Base-by-base conservation (phyloP, 2,888 invertebrate species). In the Encarsia formosa region DNA sequence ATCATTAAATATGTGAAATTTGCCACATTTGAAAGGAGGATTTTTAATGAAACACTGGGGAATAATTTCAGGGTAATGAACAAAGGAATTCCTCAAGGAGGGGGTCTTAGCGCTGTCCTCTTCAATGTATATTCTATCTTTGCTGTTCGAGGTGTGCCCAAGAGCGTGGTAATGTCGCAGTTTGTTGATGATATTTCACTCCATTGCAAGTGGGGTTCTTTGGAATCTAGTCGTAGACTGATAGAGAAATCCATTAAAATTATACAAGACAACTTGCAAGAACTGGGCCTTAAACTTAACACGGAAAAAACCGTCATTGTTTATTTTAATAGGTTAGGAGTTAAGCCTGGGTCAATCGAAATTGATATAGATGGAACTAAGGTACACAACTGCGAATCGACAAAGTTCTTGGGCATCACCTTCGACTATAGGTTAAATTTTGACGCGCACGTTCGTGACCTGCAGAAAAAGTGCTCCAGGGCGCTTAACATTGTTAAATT, bases 161-260 rank as follows among this genome's bases (percentile, higher is more conserved):
- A 38, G 8, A 47, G 23, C 24, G 23, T 55, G 3, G 13, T 19
- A 1, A 19, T 47, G 8, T 47, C 38, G 2, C 32, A 37, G 18
- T 48, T 52, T 18, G 48, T 48, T 11, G 48, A 52, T 16, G 43
- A 52, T 38, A 23, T 52, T n/a, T 15, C 46, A 2, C 4, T 52
- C 2, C 32, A 29, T 4, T 13, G 13, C 16, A 34, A 34, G 15
- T n/a, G 5, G 1, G 15, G n/a, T 15, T 34, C 34, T 5, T 9
- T 9, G 6, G n/a, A 34, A 34, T 9, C 8, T 9, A 15, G n/a
- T 9, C 9, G 15, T 5, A 9, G n/a, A 9, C 9, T 34, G 5
- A 11, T 39, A 4, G 2, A 4, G 18, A 15, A 18, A 16, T 15
- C 16, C 1, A 41, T 23, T 9, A 22, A 11, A 4, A 22, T 11